A percentile compares a stretch with the other conserved stretches of the same genome.
phyloP scores from a whole-genome alignment of 2,797 vertebrate species.

The Pangasius mekongensis region DNA sequence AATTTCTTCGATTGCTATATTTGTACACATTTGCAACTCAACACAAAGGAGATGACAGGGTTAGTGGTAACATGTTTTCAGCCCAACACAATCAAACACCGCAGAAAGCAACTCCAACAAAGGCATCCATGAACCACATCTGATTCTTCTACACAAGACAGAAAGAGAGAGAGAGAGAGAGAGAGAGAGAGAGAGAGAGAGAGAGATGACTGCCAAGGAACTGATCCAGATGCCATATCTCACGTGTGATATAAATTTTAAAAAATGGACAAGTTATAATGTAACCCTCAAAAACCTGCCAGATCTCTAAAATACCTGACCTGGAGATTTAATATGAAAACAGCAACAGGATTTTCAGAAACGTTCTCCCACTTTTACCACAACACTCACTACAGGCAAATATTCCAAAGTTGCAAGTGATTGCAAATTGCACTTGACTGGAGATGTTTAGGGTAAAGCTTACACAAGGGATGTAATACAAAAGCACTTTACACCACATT shows the following conservation, averaged over 20 bases:
- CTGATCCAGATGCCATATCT: not conserved
- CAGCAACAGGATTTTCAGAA: not conserved
- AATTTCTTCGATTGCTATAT: not conserved
- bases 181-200: not conserved
- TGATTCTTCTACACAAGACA: not conserved
- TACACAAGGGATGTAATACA: not conserved
- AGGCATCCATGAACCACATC: not conserved
- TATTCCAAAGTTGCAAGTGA: not conserved
- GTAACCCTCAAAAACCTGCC: not conserved
- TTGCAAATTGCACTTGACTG: not conserved
- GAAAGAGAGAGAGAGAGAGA: not conserved
- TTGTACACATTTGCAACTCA: not conserved
- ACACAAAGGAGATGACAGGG: not conserved
- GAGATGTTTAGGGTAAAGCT: not conserved
- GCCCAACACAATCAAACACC: not conserved
- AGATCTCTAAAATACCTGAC: not conserved
- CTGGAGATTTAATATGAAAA: not conserved
- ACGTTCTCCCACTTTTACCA: not conserved
- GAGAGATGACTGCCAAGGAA: not conserved
- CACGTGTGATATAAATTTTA: not conserved
- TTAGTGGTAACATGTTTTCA: not conserved
- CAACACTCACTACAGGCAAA: not conserved
- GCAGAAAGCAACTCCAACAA: not conserved
- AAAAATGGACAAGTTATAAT: not conserved
- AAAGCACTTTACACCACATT: conserved; percentile 6